Evolutionary conservation across 1,140 invertebrate genomes (phyloP).

Genomic region (Drosophila neocordata): DNA sequence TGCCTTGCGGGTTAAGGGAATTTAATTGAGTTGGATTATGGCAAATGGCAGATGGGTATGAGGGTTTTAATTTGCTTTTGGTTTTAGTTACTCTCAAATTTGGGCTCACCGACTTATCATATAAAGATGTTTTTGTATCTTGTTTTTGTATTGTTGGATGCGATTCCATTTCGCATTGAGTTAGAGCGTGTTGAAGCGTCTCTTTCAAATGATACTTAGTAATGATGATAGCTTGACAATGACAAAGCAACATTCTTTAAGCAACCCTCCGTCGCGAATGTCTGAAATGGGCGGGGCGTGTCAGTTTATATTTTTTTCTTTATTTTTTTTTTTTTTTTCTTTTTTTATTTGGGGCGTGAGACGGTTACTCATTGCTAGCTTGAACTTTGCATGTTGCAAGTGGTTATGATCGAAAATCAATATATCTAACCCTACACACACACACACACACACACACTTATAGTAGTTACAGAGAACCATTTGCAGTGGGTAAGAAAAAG

Average conservation of each 20-base stretch:
- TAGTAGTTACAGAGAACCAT: neutral
- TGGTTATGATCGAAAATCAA: constrained; percentile 79
- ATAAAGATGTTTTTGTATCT: constrained; percentile 1
- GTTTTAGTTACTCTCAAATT: neutral
- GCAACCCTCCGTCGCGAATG: constrained; percentile 30
- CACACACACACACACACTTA: neutral
- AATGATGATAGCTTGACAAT: constrained; percentile 75
- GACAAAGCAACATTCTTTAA: constrained; percentile 44
- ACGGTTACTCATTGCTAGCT: constrained; percentile 21
- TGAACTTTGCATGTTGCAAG: constrained; percentile 65
- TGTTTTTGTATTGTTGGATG: neutral
- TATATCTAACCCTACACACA: constrained; percentile 59
- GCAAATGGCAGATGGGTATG: too few species aligned
- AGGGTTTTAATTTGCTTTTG: neutral
- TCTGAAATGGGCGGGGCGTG: constrained; percentile 46
- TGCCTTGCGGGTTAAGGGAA: too few species aligned
- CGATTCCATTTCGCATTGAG: neutral
- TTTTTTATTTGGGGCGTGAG: constrained; percentile 1
- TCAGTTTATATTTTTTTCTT: constrained; percentile 9
- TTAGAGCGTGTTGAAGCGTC: constrained; percentile 68
- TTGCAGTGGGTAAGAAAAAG: constrained; percentile 24
- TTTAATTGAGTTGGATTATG: too few species aligned
- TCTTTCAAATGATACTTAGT: constrained; percentile 61
- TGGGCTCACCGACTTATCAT: constrained; percentile 2
- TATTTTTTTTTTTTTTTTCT: neutral